phyloP scores from a whole-genome alignment of 2,113 vertebrate genomes.

The Hemichromis elongatus region DNA sequence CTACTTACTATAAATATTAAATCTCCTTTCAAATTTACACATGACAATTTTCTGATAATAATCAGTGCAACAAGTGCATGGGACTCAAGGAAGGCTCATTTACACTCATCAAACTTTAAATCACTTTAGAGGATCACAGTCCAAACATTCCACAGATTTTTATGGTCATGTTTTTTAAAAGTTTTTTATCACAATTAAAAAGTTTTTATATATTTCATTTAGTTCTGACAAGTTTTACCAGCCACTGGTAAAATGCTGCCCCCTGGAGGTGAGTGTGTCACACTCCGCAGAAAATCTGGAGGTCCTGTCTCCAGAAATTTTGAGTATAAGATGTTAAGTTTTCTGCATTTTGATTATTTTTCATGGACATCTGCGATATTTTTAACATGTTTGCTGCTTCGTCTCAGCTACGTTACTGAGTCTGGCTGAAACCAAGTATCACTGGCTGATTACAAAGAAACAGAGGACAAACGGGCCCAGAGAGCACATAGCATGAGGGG shows the following conservation, averaged over 20 bases:
- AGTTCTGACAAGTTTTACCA: not conserved
- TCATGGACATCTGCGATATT: not conserved
- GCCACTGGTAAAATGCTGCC: not conserved
- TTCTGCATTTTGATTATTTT: fast-evolving
- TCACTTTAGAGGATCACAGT: no score
- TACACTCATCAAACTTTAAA: no score
- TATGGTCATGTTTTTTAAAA: not conserved
- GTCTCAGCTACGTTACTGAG: not conserved
- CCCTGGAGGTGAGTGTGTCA: not conserved
- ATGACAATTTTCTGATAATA: no score
- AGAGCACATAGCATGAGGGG: not conserved
- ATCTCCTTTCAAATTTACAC: not conserved
- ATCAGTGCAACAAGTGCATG: no score
- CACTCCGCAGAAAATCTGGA: not conserved
- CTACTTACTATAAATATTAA: no score
- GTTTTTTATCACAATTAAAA: not conserved
- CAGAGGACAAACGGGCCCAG: not conserved
- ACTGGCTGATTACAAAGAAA: not conserved
- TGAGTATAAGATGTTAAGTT: not conserved
- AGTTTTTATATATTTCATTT: not conserved
- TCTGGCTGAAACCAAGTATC: not conserved
- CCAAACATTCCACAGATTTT: not conserved
- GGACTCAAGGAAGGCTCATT: no score
- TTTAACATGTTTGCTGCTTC: not conserved
- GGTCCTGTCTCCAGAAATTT: not conserved